Conservation (phyloP, 2,888 invertebrate genomes). For the Steinernema carpocapsae region DNA sequence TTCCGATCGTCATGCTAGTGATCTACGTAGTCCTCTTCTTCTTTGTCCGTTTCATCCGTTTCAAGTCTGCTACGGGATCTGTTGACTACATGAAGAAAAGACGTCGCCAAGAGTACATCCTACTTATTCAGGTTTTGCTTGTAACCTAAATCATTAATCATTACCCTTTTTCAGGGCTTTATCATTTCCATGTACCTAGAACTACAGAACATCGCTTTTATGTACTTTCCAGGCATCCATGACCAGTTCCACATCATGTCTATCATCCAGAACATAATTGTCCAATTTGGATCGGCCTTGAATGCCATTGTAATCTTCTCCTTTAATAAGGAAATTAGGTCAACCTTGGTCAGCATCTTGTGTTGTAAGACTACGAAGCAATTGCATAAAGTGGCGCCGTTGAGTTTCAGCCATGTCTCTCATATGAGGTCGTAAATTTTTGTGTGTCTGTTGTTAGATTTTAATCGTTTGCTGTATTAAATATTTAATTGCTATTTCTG, state of each 20-base stretch:
- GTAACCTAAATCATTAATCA: too few species aligned
- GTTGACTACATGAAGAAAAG: background rate
- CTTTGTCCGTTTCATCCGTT: background rate
- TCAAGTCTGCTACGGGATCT: background rate
- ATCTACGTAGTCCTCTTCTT: conserved; percentile 4
- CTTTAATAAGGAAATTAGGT: background rate
- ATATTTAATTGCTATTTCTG: too few species aligned
- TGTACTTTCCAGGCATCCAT: background rate
- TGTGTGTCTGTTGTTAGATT: too few species aligned
- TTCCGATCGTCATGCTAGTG: background rate
- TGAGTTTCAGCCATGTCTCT: background rate
- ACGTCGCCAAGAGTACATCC: background rate
- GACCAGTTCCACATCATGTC: background rate
- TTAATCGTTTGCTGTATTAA: too few species aligned
- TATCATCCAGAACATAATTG: conserved; percentile 1
- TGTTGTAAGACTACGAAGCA: background rate
- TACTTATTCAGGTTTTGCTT: conserved; percentile 1
- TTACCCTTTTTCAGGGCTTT: conserved; percentile 4
- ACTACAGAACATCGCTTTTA: conserved; percentile 16
- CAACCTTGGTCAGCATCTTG: background rate
- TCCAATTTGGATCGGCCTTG: background rate
- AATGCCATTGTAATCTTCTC: conserved; percentile 8
- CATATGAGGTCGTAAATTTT: too few species aligned
- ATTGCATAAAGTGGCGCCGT: conserved; percentile 7
- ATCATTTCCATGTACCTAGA: conserved; percentile 10